Evolutionary conservation across 2,888 invertebrate species (phyloP).

Genomic region (Sericinus montela): DNA sequence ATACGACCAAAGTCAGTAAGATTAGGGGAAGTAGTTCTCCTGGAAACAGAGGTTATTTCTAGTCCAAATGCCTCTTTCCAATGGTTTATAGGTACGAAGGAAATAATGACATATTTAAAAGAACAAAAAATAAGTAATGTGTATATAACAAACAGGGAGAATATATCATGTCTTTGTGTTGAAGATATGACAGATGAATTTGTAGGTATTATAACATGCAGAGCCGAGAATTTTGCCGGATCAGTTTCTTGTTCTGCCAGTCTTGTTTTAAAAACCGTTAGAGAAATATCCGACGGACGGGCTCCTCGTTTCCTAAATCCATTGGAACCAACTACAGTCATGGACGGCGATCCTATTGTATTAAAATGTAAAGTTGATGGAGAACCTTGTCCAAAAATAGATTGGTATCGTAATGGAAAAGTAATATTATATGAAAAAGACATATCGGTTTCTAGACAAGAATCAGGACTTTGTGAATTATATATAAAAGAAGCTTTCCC

Average conservation of each 20-base stretch:
- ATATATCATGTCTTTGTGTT: constrained; percentile 88
- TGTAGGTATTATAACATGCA: constrained; percentile 89
- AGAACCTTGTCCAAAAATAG: constrained; percentile 87
- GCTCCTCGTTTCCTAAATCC: constrained; percentile 88
- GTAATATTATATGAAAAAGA: constrained; percentile 88
- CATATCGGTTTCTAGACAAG: constrained; percentile 85
- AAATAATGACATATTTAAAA: constrained; percentile 76
- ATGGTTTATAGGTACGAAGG: constrained; percentile 89
- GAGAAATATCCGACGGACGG: constrained; percentile 49
- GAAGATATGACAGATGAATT: constrained; percentile 84
- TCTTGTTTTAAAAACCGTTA: constrained; percentile 78
- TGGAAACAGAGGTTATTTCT: constrained; percentile 88
- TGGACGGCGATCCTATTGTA: constrained; percentile 93
- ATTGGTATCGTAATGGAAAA: constrained; percentile 88
- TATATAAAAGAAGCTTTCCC: constrained; percentile 92
- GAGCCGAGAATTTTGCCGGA: constrained; percentile 94
- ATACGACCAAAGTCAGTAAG: constrained; percentile 84
- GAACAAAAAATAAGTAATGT: constrained; percentile 83
- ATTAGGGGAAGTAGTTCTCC: constrained; percentile 86
- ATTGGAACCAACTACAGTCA: constrained; percentile 86
- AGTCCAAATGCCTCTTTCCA: constrained; percentile 90
- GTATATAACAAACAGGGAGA: constrained; percentile 84
- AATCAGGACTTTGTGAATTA: constrained; percentile 88
- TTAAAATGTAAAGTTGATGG: constrained; percentile 87
- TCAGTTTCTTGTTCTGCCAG: constrained; percentile 92